phyloP scores from a whole-genome alignment of 2,113 vertebrate species.

The Etheostoma spectabile region DNA sequence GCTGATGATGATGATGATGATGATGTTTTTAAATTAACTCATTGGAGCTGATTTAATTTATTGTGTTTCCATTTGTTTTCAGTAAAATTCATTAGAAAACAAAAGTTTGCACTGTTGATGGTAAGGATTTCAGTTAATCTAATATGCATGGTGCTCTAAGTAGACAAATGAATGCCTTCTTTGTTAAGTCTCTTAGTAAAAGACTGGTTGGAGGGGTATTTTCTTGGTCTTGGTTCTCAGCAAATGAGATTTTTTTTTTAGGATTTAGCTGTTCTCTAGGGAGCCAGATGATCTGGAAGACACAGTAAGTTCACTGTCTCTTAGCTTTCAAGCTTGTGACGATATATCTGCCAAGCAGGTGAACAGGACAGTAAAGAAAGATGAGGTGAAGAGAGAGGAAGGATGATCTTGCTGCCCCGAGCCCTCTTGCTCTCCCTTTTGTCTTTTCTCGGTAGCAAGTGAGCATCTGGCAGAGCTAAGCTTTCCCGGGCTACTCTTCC shows the following conservation, averaged over 20 bases:
- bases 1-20: neutral
- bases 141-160: slow-evolving; percentile 28
- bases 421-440: slow-evolving; percentile 48
- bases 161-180: slow-evolving; percentile 50
- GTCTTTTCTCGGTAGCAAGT: slow-evolving; percentile 49
- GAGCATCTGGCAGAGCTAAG: slow-evolving; percentile 64
- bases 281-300: neutral
- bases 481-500: slow-evolving; percentile 32
- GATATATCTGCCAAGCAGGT: slow-evolving; percentile 35
- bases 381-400: slow-evolving; percentile 38
- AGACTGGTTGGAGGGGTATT: slow-evolving; percentile 13
- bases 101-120: slow-evolving; percentile 13
- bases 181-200: slow-evolving; percentile 17
- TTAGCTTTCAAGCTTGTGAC: slow-evolving; percentile 30
- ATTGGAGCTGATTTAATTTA: slow-evolving; percentile 10
- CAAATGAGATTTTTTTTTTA: slow-evolving; percentile 33
- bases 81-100: slow-evolving; percentile 21
- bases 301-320: slow-evolving; percentile 19
- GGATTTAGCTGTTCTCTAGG: slow-evolving; percentile 28
- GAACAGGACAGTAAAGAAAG: slow-evolving; percentile 34
- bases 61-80: slow-evolving; percentile 27
- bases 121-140: slow-evolving; percentile 24
- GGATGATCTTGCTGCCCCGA: slow-evolving; percentile 16
- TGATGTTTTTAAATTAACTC: slow-evolving; percentile 25
- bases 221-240: slow-evolving; percentile 17